Percentiles rank a stretch among this genome's conserved stretches.
These are phyloP conservation scores for Dromas ardeola DNA, from an alignment of 2,113 vertebrate species.

Conservation along the genomic window DNA sequence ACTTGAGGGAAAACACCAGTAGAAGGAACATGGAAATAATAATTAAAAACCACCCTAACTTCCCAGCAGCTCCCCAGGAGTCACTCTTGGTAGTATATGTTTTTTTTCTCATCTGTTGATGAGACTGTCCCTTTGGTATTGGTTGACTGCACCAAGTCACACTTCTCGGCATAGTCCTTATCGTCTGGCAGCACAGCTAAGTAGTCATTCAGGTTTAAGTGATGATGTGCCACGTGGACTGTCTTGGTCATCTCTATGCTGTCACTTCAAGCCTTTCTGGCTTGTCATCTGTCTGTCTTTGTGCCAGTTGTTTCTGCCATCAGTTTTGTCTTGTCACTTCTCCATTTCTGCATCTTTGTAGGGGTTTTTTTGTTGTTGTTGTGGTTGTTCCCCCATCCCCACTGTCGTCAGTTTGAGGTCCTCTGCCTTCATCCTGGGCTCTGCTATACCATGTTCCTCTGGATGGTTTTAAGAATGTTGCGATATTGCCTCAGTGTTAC, in stretches of 20 bases:
- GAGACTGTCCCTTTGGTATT: neutral
- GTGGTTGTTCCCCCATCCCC: accelerated
- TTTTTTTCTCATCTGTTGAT: neutral
- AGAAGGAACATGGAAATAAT: neutral
- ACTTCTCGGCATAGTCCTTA: neutral
- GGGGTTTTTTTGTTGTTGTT: neutral
- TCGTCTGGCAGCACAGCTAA: neutral
- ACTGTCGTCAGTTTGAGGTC: accelerated
- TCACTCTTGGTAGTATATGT: neutral
- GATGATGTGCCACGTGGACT: accelerated
- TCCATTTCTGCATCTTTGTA: neutral
- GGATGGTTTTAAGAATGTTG: neutral
- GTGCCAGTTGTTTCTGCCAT: neutral
- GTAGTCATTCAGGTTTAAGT: neutral
- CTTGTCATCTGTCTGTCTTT: neutral
- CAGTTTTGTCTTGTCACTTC: neutral
- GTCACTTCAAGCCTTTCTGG: neutral
- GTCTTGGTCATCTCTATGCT: neutral
- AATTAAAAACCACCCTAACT: accelerated
- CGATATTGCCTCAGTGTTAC: neutral
- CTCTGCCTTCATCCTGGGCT: neutral
- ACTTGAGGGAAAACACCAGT: neutral
- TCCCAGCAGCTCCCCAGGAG: neutral
- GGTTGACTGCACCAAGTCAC: neutral
- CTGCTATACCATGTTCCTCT: neutral